Evolutionary conservation across 2,888 invertebrate genomes (phyloP), one percentile per base, ranked within the genome.

Genomic region (Rhynchonema sp.): DNA sequence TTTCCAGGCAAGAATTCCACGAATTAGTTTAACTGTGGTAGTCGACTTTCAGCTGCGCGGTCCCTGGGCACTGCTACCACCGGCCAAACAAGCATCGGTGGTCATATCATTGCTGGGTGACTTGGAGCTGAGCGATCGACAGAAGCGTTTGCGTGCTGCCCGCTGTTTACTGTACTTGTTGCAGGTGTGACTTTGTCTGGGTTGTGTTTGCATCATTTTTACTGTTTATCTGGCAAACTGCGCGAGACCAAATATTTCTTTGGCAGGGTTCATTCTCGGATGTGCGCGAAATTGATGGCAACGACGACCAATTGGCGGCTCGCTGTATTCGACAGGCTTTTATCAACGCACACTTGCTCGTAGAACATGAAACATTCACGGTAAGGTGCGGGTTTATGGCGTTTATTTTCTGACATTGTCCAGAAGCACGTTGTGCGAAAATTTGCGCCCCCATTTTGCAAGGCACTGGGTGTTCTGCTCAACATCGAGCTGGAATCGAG

Each of bases 141-240:
- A 82, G 59, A 78, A 83, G 61, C 80, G 98, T 63, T 86, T 90
- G 84, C 83, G 86, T 70, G 87, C 91, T 46, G 86, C 90, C 0
- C 80, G 91, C 61, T 87, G 90, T 69, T 82, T 96, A 61, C 79
- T 98, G n/a, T 98, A 98, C 73, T 78, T 98, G 64, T 85, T 86
- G 3, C 94, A 96, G 73, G 81, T 79, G 71, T 13, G 9, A n/a
- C n/a, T 13, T 52, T n/a, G n/a, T n/a, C n/a, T n/a, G n/a, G n/a
- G n/a, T n/a, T n/a, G n/a, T n/a, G n/a, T n/a, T n/a, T n/a, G n/a
- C n/a, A n/a, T n/a, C n/a, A n/a, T n/a, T n/a, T n/a, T n/a, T n/a
- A n/a, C n/a, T n/a, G n/a, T n/a, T n/a, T n/a, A n/a, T n/a, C n/a
- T n/a, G n/a, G n/a, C n/a, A n/a, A n/a, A n/a, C n/a, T n/a, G n/a